A percentile compares a stretch with the other conserved stretches of the same genome.
Evolutionary conservation across 2,113 vertebrate genomes (phyloP).

Genomic region (Dermatemys mawii): DNA sequence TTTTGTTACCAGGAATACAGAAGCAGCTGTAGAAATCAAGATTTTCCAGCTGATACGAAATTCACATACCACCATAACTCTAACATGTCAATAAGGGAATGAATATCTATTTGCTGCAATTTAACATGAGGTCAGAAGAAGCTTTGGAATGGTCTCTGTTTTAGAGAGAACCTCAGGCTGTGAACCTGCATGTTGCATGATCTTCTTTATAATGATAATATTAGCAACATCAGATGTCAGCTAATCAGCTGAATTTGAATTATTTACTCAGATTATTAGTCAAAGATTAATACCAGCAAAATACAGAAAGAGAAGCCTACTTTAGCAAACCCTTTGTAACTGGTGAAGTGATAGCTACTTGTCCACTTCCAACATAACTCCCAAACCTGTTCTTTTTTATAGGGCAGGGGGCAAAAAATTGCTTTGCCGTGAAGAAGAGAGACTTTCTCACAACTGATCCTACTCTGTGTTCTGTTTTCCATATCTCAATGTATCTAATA

Average conservation of each 20-base stretch:
- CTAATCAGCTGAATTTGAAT: background rate
- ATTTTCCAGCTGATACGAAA: background rate
- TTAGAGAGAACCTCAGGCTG: background rate
- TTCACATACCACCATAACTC: background rate
- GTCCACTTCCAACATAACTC: background rate
- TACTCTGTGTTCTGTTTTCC: background rate
- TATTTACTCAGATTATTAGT: background rate
- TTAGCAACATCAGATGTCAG: background rate
- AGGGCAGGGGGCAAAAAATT: background rate
- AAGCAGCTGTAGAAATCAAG: background rate
- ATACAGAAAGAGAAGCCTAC: background rate
- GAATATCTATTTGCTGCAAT: background rate
- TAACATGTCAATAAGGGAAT: background rate
- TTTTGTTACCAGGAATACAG: background rate
- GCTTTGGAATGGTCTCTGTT: background rate
- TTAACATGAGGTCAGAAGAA: background rate
- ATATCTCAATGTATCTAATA: background rate
- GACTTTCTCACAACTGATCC: background rate
- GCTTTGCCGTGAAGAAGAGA: background rate
- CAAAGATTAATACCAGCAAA: background rate
- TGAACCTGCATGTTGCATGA: background rate
- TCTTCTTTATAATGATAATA: background rate
- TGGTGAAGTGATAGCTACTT: background rate
- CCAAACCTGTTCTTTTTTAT: background rate
- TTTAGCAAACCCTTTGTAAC: background rate